Conservation (phyloP, 1,140 invertebrate species). For the Eubasilissa regina region DNA sequence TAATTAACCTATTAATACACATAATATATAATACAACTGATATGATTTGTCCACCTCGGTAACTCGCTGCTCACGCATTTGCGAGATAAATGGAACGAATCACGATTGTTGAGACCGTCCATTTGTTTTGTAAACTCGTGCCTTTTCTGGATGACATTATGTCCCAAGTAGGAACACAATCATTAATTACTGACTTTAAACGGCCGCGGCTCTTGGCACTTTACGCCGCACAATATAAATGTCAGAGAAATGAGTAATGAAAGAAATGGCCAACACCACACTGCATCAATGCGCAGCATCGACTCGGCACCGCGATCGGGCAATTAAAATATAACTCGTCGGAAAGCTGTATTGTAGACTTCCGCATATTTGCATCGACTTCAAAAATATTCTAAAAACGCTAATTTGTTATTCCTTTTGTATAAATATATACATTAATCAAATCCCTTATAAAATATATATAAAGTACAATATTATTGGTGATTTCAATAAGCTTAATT, state of each 20-base stretch:
- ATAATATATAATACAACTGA: too few relatives aligned
- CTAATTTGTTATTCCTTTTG: neutral
- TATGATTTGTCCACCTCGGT: constrained; percentile 2
- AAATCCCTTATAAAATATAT: neutral
- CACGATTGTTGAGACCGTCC: constrained; percentile 6
- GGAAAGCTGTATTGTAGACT: too few relatives aligned
- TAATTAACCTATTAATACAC: too few relatives aligned
- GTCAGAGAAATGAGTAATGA: too few relatives aligned
- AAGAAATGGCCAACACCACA: neutral
- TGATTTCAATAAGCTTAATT: constrained; percentile 19
- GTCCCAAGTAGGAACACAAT: constrained; percentile 10
- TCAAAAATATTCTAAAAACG: neutral
- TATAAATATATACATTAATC: constrained; percentile 2
- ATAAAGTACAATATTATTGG: neutral
- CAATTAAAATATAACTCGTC: too few relatives aligned
- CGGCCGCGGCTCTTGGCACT: neutral
- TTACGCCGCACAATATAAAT: too few relatives aligned
- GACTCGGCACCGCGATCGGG: too few relatives aligned
- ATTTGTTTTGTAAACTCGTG: constrained; percentile 11
- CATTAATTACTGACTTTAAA: constrained; percentile 8
- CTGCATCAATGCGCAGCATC: neutral
- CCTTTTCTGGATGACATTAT: constrained; percentile 24
- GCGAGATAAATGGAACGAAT: constrained; percentile 20
- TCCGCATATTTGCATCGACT: neutral
- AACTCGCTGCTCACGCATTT: neutral